Conservation (phyloP, 2,888 invertebrate species). For the Drosophila atroscutellata region DNA sequence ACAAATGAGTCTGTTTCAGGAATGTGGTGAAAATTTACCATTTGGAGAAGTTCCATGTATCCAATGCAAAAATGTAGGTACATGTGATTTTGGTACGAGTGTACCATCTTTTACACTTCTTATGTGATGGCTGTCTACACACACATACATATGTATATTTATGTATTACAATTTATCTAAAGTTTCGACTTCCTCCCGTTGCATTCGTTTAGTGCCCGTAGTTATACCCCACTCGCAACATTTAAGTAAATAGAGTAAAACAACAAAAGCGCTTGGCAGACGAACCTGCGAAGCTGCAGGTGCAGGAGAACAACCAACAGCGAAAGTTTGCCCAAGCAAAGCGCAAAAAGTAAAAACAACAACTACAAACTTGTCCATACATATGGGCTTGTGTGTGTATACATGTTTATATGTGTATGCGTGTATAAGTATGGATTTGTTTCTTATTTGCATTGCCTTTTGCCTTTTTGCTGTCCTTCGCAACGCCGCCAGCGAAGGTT, state of each 20-base stretch:
- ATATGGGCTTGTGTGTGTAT: background rate
- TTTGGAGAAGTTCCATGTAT: background rate
- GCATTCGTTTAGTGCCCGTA: background rate
- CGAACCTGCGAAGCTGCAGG: slow-evolving; percentile 27
- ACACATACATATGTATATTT: background rate
- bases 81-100: background rate
- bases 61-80: background rate
- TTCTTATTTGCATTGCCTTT: slow-evolving; percentile 31
- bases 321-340: slow-evolving; percentile 50
- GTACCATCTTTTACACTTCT: background rate
- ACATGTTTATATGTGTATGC: background rate
- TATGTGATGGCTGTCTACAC: background rate
- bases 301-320: slow-evolving; percentile 43
- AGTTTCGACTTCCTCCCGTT: background rate
- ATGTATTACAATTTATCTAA: background rate
- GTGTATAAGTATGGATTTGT: background rate
- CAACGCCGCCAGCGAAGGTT: slow-evolving; percentile 64
- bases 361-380: background rate
- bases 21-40: background rate
- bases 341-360: slow-evolving; percentile 18
- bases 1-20: background rate
- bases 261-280: slow-evolving; percentile 31
- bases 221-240: background rate
- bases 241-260: slow-evolving; percentile 11
- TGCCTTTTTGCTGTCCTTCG: slow-evolving; percentile 58